Conservation (phyloP, 1,140 invertebrate species). For the Macrobrachium nipponense region DNA sequence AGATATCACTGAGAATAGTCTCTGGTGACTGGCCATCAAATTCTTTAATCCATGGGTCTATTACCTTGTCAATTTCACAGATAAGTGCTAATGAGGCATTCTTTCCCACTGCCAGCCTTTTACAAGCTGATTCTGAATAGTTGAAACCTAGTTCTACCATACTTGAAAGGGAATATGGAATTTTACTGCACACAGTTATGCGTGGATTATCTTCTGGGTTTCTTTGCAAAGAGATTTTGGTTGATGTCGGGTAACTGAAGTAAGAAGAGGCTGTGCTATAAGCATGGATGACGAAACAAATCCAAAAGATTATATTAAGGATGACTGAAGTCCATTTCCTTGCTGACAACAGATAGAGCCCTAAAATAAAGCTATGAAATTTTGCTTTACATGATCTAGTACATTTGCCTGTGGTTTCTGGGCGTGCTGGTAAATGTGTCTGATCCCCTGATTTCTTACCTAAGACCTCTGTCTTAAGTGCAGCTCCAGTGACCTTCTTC, state of each 20-base stretch:
- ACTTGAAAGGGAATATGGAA: constrained; percentile 4
- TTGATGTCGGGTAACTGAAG: constrained; percentile 14
- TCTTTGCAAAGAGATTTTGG: background rate
- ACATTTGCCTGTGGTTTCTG: no score
- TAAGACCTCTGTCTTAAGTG: no score
- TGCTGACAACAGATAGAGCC: no score
- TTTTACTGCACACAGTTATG: background rate
- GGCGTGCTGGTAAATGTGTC: no score
- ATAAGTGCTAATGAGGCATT: background rate
- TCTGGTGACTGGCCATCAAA: background rate
- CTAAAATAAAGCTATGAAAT: no score
- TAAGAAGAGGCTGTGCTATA: background rate
- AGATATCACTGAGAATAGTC: background rate
- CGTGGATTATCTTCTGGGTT: background rate
- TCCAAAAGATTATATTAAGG: no score
- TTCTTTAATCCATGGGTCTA: background rate
- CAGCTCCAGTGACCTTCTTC: no score
- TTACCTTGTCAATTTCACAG: background rate
- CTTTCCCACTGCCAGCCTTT: background rate
- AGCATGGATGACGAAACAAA: background rate
- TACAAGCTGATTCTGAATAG: background rate
- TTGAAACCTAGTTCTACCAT: constrained; percentile 12
- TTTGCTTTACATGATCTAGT: no score
- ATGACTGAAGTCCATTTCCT: no score
- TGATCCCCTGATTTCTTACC: no score